phyloP scores from a whole-genome alignment of 2,113 vertebrate species.

The Heliornis fulica region DNA sequence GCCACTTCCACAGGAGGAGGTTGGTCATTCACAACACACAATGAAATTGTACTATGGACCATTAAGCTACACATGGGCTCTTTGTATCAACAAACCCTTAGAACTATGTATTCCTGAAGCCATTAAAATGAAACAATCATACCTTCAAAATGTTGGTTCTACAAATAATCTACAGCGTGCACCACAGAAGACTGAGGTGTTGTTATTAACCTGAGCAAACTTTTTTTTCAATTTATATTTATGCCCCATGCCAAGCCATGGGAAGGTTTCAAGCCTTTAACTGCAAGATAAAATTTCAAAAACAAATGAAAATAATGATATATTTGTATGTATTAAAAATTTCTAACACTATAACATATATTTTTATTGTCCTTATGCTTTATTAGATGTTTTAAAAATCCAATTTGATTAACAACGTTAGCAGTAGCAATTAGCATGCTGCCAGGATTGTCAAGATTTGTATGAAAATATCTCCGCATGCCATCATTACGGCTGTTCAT shows the following conservation, averaged over 20 bases:
- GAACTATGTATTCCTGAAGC: not conserved
- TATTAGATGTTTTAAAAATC: not conserved
- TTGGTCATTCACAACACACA: not conserved
- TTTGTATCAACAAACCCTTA: not conserved
- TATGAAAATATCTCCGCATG: not conserved
- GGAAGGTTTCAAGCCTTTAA: constrained; percentile 29
- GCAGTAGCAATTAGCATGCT: not conserved
- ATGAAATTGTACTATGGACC: not conserved
- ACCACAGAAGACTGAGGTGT: not conserved
- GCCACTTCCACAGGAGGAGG: not conserved
- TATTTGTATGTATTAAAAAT: constrained; percentile 14
- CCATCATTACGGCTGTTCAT: not conserved
- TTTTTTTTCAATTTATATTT: constrained; percentile 28
- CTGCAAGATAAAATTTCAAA: constrained; percentile 16
- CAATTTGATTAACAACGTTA: not conserved
- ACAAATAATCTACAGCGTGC: not conserved
- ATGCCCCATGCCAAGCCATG: not conserved
- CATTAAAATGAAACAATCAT: not conserved
- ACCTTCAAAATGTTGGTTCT: not conserved
- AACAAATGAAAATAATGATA: constrained; percentile 29
- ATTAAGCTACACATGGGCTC: not conserved
- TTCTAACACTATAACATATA: not conserved
- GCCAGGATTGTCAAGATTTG: not conserved
- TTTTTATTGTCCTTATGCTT: constrained; percentile 25
- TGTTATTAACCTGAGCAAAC: constrained; percentile 12